These are phyloP conservation scores for Anadara kagoshimensis DNA, from an alignment of 1,140 invertebrate species.

Conservation along the genomic window DNA sequence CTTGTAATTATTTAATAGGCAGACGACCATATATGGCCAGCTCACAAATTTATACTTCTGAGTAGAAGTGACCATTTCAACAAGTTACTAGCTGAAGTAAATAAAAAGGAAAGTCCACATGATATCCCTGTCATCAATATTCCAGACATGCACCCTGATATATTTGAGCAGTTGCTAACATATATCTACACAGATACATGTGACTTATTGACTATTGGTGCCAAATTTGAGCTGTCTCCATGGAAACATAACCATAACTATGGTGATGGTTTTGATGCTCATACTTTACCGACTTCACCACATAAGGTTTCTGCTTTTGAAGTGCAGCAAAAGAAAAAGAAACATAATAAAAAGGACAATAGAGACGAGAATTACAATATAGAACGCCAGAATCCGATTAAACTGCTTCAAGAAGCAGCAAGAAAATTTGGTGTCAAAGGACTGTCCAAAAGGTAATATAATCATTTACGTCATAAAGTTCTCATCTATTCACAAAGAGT, in stretches of 20 bases:
- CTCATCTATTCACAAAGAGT: too few species aligned
- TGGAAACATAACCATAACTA: conserved; percentile 4
- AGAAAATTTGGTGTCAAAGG: conserved; percentile 71
- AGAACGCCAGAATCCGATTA: conserved; percentile 73
- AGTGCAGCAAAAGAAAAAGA: conserved; percentile 71
- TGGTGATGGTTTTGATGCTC: conserved; percentile 13
- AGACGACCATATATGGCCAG: conserved; percentile 73
- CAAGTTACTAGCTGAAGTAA: conserved; percentile 47
- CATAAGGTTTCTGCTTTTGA: conserved; percentile 76
- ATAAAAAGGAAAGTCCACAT: conserved; percentile 29
- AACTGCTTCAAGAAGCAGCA: conserved; percentile 78
- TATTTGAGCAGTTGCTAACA: conserved; percentile 80
- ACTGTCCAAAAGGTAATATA: conserved; percentile 64
- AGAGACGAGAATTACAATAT: conserved; percentile 1
- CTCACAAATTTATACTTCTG: conserved; percentile 67
- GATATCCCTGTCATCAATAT: conserved; percentile 45
- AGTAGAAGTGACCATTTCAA: conserved; percentile 62
- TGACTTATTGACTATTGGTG: conserved; percentile 77
- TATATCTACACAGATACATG: conserved; percentile 83
- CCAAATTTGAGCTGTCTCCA: conserved; percentile 55
- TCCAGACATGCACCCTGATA: conserved; percentile 75
- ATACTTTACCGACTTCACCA: conserved; percentile 35
- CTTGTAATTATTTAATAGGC: conserved; percentile 65
- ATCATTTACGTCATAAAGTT: too few species aligned
- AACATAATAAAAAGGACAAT: too few species aligned